A percentile compares a stretch with the other conserved stretches of the same genome.
Conservation (phyloP, 2,113 vertebrate species). For the Ailurus styani region DNA sequence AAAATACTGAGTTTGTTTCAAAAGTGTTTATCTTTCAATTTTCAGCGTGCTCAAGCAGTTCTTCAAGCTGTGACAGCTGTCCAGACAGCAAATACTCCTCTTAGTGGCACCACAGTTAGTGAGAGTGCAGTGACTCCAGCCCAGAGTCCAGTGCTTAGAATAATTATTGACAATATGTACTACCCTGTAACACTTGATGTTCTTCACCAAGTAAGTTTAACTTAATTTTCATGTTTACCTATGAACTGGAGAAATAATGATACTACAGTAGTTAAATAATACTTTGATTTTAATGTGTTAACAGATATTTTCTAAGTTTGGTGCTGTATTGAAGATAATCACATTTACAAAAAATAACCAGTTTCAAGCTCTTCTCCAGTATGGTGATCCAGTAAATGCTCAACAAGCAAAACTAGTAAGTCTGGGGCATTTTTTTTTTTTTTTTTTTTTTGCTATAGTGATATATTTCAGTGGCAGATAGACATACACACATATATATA, state of each 20-base stretch:
- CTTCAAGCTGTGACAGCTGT: slow-evolving; percentile 92
- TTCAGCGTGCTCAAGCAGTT: slow-evolving; percentile 91
- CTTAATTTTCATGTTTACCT: slow-evolving; percentile 14
- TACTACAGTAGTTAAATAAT: background rate
- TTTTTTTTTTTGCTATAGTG: background rate
- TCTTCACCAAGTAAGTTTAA: slow-evolving; percentile 92
- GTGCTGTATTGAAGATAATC: slow-evolving; percentile 99
- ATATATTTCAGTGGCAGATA: background rate
- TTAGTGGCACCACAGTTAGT: slow-evolving; percentile 89
- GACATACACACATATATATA: background rate
- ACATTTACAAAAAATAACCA: slow-evolving; percentile 99
- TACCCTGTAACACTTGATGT: slow-evolving; percentile 98
- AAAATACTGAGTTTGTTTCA: background rate
- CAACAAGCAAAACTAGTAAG: slow-evolving; percentile 97
- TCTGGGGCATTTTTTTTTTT: background rate
- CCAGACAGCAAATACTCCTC: slow-evolving; percentile 90
- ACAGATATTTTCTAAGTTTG: slow-evolving; percentile 99
- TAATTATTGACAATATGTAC: slow-evolving; percentile 99
- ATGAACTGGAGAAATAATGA: background rate
- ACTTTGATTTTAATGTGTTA: slow-evolving; percentile 61
- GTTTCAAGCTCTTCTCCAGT: slow-evolving; percentile 97
- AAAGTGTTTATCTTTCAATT: background rate
- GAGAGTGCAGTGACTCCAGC: slow-evolving; percentile 91
- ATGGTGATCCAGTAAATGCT: slow-evolving; percentile 93
- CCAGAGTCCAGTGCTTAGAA: slow-evolving; percentile 95